These are phyloP conservation scores for Cydia strobilella DNA, from an alignment of 1,140 invertebrate species.

Conservation along the genomic window DNA sequence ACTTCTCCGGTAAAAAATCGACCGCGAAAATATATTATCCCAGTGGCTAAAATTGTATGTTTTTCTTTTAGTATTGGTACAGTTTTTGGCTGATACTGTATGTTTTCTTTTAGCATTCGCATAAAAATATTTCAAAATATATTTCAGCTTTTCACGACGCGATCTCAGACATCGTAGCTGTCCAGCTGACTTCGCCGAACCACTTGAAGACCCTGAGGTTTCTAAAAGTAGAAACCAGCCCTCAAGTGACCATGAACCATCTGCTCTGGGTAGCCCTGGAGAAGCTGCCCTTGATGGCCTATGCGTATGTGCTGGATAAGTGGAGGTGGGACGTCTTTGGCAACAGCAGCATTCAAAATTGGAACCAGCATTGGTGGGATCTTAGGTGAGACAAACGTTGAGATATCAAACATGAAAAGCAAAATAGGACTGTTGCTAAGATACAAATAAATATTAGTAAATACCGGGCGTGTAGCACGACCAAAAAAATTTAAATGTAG, in stretches of 20 bases:
- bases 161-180: slow-evolving; percentile 84
- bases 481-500: too few relatives aligned
- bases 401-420: neutral
- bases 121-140: slow-evolving; percentile 24
- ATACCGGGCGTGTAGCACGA: too few relatives aligned
- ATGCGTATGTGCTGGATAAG: slow-evolving; percentile 80
- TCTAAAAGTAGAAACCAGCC: slow-evolving; percentile 57
- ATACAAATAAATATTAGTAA: too few relatives aligned
- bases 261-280: slow-evolving; percentile 83
- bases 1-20: too few relatives aligned
- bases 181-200: slow-evolving; percentile 81
- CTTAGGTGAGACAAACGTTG: slow-evolving; percentile 69
- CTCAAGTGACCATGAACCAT: slow-evolving; percentile 81
- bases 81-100: too few relatives aligned
- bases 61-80: too few relatives aligned
- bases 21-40: too few relatives aligned
- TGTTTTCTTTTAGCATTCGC: neutral
- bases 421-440: neutral
- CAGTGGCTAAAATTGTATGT: too few relatives aligned
- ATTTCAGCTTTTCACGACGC: slow-evolving; percentile 85
- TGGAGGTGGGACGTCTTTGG: slow-evolving; percentile 83
- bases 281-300: slow-evolving; percentile 83
- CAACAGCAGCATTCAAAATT: slow-evolving; percentile 71
- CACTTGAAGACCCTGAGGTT: slow-evolving; percentile 80
- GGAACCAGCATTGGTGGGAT: slow-evolving; percentile 84